phyloP scores from a whole-genome alignment of 2,888 invertebrate species.

The Podabrus alpinus region DNA sequence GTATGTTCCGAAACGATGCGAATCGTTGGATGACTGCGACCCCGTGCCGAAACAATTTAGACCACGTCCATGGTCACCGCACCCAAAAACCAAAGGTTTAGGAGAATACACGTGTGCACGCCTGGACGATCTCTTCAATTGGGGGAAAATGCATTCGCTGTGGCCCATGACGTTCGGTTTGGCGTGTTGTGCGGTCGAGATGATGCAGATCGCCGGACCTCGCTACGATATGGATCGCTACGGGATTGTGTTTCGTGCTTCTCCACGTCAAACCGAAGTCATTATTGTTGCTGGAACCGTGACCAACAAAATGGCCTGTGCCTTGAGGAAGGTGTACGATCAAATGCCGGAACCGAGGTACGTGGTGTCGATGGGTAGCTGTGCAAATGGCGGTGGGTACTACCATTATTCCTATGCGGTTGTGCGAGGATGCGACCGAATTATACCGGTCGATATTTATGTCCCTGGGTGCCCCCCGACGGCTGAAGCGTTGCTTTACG shows the following conservation, averaged over 20 bases:
- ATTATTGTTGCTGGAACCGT: conserved; percentile 69
- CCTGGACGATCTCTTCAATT: conserved; percentile 69
- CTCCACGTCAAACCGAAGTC: conserved; percentile 65
- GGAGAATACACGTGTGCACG: conserved; percentile 66
- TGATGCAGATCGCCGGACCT: conserved; percentile 72
- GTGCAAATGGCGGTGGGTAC: conserved; percentile 78
- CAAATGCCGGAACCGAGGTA: conserved; percentile 70
- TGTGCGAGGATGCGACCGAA: conserved; percentile 74
- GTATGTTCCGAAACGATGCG: not conserved
- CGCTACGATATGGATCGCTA: conserved; percentile 70
- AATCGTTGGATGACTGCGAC: not conserved
- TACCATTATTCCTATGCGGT: conserved; percentile 80
- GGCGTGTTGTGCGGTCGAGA: conserved; percentile 71
- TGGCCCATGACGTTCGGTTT: conserved; percentile 74
- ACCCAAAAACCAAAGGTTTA: conserved; percentile 57
- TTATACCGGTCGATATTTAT: conserved; percentile 86
- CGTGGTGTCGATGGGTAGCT: conserved; percentile 79
- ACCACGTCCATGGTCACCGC: conserved; percentile 66
- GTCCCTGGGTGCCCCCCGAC: conserved; percentile 95
- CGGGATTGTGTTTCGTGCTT: conserved; percentile 68
- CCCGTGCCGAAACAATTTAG: conserved; percentile 1
- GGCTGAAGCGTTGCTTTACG: conserved; percentile 88
- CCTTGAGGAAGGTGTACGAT: conserved; percentile 65
- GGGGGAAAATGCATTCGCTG: conserved; percentile 64
- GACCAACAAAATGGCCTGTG: conserved; percentile 74